Evolutionary conservation across 2,113 vertebrate genomes (phyloP).

Genomic region (Gambusia holbrooki): DNA sequence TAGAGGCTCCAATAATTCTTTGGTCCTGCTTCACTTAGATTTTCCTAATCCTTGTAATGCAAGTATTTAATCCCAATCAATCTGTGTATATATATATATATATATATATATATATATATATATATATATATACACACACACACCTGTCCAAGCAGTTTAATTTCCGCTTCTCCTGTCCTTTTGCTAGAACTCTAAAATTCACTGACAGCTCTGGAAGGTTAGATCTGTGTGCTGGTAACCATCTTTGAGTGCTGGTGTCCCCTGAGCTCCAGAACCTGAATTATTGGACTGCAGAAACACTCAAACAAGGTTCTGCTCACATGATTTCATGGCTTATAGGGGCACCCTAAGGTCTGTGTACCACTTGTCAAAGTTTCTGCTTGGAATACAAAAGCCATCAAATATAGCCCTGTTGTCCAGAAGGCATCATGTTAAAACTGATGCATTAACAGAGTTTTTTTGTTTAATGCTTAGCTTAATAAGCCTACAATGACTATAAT

Average conservation of each 20-base stretch:
- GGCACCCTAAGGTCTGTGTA: not conserved
- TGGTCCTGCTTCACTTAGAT: not conserved
- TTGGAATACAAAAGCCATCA: not conserved
- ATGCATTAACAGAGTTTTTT: not conserved
- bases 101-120: no score
- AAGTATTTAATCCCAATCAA: no score
- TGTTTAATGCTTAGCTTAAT: no score
- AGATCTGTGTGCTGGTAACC: not conserved
- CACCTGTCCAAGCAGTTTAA: no score
- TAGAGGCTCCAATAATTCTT: not conserved
- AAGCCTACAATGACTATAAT: no score
- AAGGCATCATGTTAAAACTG: not conserved
- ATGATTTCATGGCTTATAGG: not conserved
- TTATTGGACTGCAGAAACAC: not conserved
- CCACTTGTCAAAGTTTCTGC: not conserved
- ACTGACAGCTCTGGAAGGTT: slow-evolving; percentile 1
- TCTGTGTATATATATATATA: no score
- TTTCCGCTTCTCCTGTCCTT: not conserved
- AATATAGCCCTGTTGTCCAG: not conserved
- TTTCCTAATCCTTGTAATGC: not conserved
- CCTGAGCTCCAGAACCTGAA: not conserved
- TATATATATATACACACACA: no score
- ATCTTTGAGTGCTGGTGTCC: slow-evolving; percentile 10
- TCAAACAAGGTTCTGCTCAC: not conserved
- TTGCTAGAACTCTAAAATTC: not conserved